Evolutionary conservation across 2,888 invertebrate species (phyloP), one percentile per base, ranked within the genome.

Genomic region (Agrochola litura): DNA sequence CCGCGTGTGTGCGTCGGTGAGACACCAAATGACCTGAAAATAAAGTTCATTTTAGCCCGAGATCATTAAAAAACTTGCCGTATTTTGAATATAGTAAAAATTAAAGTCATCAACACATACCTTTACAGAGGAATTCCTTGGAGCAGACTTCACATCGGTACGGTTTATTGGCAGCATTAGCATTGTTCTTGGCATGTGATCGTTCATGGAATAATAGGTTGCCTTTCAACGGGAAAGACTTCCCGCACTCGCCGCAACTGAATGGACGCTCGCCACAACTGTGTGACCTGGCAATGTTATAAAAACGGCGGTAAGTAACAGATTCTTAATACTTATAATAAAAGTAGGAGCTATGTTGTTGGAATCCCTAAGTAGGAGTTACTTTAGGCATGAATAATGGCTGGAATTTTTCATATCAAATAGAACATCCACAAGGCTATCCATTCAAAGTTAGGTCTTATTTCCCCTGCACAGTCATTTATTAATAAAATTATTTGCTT

Each of bases 41-140:
- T 12, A 22, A 71, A 52, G 25, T 70, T 46, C 0, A 61, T 49
- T 43, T 74, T 65, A 71, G 37, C 6, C 2, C 3, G 22, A 9
- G 0, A 25, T 52, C 12, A 9, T 46, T 6, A n/a, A 49, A 19
- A 41, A 16, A 46, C 6, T 16, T 54, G 22, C 41, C 0, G 6
- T 30, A 10, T 12, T 12, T 43, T 64, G 10, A 41, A 52, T 56
- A 19, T 25, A 0, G 1, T 41, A 37, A 49, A 30, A 30, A 30
- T 37, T 14, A 30, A 52, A 37, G 14, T 54, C 6, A 64, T 30
- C 2, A 5, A 46, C n/a, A 65, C n/a, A 69, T 91, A 96, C 98
- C 98, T 97, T 98, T 98, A 95, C 98, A 98, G 97, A 98, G 98
- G 92, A 98, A 98, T 93, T 98, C 98, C 94, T 98, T 98, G 65